Conservation (phyloP, 2,797 vertebrate genomes). For the Sebastes iracundus region DNA sequence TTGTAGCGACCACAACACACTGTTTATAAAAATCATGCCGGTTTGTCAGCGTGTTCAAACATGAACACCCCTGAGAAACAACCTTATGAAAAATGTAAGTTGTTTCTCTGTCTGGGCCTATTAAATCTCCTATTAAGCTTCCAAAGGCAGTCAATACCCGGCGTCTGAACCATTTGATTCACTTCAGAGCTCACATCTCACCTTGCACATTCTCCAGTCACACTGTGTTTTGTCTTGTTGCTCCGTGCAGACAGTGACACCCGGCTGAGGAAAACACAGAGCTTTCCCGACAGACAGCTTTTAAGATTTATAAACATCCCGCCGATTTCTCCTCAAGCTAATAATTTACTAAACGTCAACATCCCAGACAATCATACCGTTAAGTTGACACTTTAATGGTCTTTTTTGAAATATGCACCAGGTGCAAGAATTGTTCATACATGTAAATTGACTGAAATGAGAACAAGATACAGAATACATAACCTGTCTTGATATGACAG, state of each 20-base stretch:
- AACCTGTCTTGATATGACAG: constrained; percentile 39
- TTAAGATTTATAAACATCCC: constrained; percentile 18
- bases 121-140: constrained; percentile 66
- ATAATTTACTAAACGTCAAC: constrained; percentile 31
- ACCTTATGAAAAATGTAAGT: constrained; percentile 67
- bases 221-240: constrained; percentile 31
- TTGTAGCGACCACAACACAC: constrained; percentile 16
- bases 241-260: constrained; percentile 19
- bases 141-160: constrained; percentile 54
- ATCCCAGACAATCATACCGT: constrained; percentile 21
- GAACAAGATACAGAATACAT: background rate
- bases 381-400: constrained; percentile 35
- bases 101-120: constrained; percentile 55
- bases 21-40: constrained; percentile 52
- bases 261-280: constrained; percentile 37
- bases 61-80: constrained; percentile 53
- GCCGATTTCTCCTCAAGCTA: background rate
- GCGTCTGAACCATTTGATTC: constrained; percentile 61
- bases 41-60: constrained; percentile 61
- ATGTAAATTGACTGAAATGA: constrained; percentile 16
- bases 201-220: constrained; percentile 48
- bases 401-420: constrained; percentile 6
- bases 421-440: background rate
- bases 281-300: constrained; percentile 10
- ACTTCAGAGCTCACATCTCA: constrained; percentile 63